phyloP scores from a whole-genome alignment of 2,113 vertebrate species.

The Camelus dromedarius region DNA sequence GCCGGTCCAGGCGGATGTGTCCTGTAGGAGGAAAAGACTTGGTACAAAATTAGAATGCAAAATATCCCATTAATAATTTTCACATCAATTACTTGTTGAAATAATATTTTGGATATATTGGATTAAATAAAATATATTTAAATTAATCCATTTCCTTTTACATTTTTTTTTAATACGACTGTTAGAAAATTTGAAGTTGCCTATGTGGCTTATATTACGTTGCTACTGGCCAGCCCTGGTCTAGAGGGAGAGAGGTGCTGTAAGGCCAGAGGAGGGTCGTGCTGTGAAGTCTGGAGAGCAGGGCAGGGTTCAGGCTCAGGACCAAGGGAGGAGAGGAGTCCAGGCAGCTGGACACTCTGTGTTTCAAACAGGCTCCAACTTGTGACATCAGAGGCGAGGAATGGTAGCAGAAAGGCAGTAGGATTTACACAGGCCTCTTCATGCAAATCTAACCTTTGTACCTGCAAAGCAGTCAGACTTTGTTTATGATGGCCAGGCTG shows the following conservation, averaged over 20 bases:
- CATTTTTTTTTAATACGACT: not conserved
- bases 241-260: not conserved
- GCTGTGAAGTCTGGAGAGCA: not conserved
- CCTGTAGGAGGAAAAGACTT: not conserved
- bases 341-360: not conserved
- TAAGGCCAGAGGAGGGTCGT: not conserved
- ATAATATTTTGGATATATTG: not conserved
- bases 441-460: slow-evolving; percentile 82
- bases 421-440: slow-evolving; percentile 65
- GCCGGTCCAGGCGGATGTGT: not conserved
- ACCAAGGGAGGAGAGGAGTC: not conserved
- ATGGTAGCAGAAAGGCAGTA: slow-evolving; percentile 70
- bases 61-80: not conserved
- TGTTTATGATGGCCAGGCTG: slow-evolving; percentile 50
- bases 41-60: not conserved
- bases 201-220: not conserved
- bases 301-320: not conserved
- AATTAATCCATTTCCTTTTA: not conserved
- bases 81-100: not conserved
- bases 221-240: rapidly evolving
- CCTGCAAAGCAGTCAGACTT: slow-evolving; percentile 65
- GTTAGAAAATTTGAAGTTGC: not conserved
- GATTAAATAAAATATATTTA: not conserved
- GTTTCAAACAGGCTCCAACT: not conserved
- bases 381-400: not conserved